Conservation (phyloP, 2,888 invertebrate species). For the Ophion ventricosus region DNA sequence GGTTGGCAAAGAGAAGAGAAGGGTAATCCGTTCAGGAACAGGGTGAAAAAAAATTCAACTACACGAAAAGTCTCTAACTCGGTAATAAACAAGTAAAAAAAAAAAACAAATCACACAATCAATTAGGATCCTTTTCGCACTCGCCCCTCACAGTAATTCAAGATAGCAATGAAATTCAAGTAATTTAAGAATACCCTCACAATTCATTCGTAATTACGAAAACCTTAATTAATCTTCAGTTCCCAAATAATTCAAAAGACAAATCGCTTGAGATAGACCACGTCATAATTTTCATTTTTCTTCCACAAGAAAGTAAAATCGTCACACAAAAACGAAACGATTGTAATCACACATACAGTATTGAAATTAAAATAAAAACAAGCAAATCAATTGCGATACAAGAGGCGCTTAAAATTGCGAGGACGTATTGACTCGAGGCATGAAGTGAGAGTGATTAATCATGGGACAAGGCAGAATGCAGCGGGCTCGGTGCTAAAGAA, state of each 20-base stretch:
- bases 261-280: background rate
- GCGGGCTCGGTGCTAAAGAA: conserved; percentile 44
- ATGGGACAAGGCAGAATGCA: conserved; percentile 31
- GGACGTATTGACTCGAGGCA: conserved; percentile 2
- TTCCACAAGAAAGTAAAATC: background rate
- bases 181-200: conserved; percentile 1
- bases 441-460: conserved; percentile 53
- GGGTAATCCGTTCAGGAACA: conserved; percentile 20
- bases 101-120: conserved; percentile 45
- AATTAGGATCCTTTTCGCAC: conserved; percentile 41
- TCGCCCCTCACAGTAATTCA: background rate
- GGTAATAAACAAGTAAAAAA: conserved; percentile 31
- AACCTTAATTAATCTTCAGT: background rate
- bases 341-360: background rate
- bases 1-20: conserved; percentile 5
- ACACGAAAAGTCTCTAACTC: conserved; percentile 21
- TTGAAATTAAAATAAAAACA: background rate
- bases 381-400: background rate
- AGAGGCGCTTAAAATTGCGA: background rate
- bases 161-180: background rate
- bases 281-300: background rate
- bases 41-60: conserved; percentile 2
- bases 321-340: background rate
- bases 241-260: background rate
- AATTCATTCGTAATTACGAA: background rate